Conservation (phyloP, 2,113 vertebrate genomes). For the Meriones unguiculatus region DNA sequence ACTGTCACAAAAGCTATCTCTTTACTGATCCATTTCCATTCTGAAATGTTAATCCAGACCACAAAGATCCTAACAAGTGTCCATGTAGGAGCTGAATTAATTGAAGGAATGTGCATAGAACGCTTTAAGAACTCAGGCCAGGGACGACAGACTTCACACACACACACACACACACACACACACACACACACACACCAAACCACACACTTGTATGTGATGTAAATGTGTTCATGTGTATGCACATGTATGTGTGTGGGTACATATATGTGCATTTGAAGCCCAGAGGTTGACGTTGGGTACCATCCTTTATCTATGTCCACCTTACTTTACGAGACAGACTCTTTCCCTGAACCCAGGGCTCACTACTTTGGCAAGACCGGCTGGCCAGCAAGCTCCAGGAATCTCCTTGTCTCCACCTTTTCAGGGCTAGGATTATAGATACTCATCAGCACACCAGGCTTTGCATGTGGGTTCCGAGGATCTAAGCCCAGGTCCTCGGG, state of each 20-base stretch:
- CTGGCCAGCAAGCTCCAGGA: too few relatives aligned
- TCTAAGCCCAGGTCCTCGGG: background rate
- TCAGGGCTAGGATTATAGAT: background rate
- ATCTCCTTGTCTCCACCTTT: background rate
- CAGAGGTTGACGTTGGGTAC: background rate
- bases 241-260: background rate
- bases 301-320: background rate
- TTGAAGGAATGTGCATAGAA: background rate
- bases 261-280: background rate
- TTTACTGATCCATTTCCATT: background rate
- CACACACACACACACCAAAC: background rate
- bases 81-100: background rate
- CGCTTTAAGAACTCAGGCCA: background rate
- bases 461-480: too few relatives aligned
- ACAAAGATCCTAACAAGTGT: background rate
- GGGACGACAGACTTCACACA: background rate
- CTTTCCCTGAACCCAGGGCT: background rate
- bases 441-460: background rate
- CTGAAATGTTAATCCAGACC: background rate
- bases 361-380: too few relatives aligned
- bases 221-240: too few relatives aligned
- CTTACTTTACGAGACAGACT: background rate
- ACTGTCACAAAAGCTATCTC: too few relatives aligned
- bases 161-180: background rate
- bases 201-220: background rate